Percentiles rank a stretch among this genome's conserved stretches.
These are phyloP conservation scores for Brachyistius frenatus DNA, from an alignment of 2,113 vertebrate species.

Conservation along the genomic window DNA sequence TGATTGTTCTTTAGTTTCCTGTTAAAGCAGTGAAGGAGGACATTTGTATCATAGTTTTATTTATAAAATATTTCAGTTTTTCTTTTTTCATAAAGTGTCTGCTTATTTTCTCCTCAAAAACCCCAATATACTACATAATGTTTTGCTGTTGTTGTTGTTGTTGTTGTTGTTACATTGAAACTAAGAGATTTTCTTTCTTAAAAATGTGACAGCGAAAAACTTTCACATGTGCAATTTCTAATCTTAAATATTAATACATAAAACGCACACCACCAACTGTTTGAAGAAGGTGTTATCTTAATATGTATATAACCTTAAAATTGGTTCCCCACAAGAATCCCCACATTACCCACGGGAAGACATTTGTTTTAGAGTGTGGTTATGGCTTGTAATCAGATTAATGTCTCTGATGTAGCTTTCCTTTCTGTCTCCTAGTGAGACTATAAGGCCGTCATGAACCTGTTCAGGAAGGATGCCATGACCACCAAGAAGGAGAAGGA, in stretches of 20 bases:
- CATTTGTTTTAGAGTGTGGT: background rate
- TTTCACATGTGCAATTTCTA: too few relatives aligned
- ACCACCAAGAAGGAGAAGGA: conserved; percentile 64
- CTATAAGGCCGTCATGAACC: conserved; percentile 73
- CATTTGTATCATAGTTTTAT: too few relatives aligned
- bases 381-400: background rate
- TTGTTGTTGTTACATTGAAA: too few relatives aligned
- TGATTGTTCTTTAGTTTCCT: background rate
- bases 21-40: background rate
- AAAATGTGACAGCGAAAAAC: too few relatives aligned
- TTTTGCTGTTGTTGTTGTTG: too few relatives aligned
- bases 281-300: background rate
- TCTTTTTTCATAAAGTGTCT: too few relatives aligned
- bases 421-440: conserved; percentile 62
- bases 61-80: too few relatives aligned
- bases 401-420: background rate
- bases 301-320: background rate
- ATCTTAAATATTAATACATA: too few relatives aligned
- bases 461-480: conserved; percentile 71
- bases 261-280: background rate
- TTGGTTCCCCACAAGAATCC: too few relatives aligned
- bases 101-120: too few relatives aligned
- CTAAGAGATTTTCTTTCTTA: too few relatives aligned
- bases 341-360: background rate
- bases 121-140: too few relatives aligned